Evolutionary conservation across 2,113 vertebrate species (phyloP), one percentile per base, ranked within the genome.

Genomic region (Orcinus orca): DNA sequence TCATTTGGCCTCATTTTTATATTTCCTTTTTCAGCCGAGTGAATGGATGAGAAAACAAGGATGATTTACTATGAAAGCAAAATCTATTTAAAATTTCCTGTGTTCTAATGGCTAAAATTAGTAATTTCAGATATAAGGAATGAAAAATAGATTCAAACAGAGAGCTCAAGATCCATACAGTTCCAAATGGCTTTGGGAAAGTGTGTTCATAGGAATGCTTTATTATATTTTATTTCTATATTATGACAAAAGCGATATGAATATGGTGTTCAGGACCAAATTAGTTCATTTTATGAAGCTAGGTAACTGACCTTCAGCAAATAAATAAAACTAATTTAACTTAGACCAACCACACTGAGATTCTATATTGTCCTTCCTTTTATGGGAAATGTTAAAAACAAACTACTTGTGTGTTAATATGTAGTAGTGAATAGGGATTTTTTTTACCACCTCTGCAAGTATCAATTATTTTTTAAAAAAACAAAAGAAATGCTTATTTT

Each of bases 91-190:
- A 94, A 88, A 44, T 76, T 68, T 70, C 14, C n/a, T 79, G 15
- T 83, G 62, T 36, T 87, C 15, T 90, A 73, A 65, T 89, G 41
- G 25, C 63, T 87, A 83, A 87, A 89, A 68, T 93, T 79, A 94
- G n/a, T 83, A 44, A 93, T 94, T 88, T 94, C 63, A 92, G 50
- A 93, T 86, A 50, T 87, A 90, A 68, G 44, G 77, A 88, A 88
- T 90, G 50, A 91, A 95, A 92, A 95, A 92, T 55, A 36, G 26
- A 53, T 85, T 95, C 65, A 63, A 90, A 95, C 53, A 33, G 33
- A 90, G 18, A 87, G 18, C 58, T 65, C 10, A 9, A 74, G 58
- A 90, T 71, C 73, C 21, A 88, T 81, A 80, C 83, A 84, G 67
- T 33, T 41, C 10, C 26, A n/a, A 41, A 50, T 17, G 33, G 23